These are phyloP conservation scores for Cheirogaleus major DNA, from an alignment of 2,797 vertebrate species.

Conservation along the genomic window DNA sequence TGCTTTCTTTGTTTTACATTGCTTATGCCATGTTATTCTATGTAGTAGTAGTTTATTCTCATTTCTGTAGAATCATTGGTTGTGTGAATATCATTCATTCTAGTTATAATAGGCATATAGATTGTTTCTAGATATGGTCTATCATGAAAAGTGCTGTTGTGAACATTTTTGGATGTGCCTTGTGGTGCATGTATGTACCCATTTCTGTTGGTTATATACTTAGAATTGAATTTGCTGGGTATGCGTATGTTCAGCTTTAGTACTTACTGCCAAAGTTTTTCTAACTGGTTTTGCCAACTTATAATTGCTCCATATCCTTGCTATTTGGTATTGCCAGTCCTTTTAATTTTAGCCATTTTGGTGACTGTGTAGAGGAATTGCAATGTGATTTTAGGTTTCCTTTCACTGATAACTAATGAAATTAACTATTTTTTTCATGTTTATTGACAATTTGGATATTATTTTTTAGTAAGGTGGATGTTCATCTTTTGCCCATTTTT, in stretches of 20 bases:
- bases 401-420: slow-evolving; percentile 23
- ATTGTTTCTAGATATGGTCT: slow-evolving; percentile 36
- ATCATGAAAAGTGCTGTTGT: not conserved
- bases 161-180: not conserved
- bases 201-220: not conserved
- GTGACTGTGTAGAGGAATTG: not conserved
- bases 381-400: not conserved
- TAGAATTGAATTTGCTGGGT: slow-evolving; percentile 13
- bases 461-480: not conserved
- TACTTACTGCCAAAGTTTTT: not conserved
- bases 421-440: not conserved
- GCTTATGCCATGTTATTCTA: not conserved
- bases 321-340: not conserved
- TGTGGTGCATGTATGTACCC: not conserved
- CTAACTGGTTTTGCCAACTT: not conserved
- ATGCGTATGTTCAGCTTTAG: not conserved
- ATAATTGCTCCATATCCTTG: not conserved
- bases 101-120: not conserved
- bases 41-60: slow-evolving; percentile 23
- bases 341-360: slow-evolving; percentile 40
- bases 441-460: slow-evolving; percentile 7
- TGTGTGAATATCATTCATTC: not conserved
- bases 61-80: slow-evolving; percentile 28
- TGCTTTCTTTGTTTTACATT: slow-evolving; percentile 11
- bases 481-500: not conserved